These are phyloP conservation scores for Nothoprocta pentlandii DNA, from an alignment of 2,113 vertebrate genomes.

Conservation along the genomic window DNA sequence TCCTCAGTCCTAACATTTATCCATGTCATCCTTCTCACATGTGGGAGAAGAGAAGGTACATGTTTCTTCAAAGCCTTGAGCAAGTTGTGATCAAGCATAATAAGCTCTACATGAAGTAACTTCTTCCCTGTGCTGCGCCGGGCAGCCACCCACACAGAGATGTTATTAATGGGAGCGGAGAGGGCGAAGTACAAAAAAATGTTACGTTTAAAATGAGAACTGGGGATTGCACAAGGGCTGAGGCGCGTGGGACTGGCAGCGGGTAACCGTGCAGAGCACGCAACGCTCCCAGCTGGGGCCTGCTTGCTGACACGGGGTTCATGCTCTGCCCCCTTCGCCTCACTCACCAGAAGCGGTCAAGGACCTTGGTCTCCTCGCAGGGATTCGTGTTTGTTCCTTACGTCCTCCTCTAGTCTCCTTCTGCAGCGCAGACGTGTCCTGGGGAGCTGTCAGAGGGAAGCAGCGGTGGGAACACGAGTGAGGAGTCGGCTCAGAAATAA, in stretches of 20 bases:
- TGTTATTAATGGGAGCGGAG: constrained; percentile 40
- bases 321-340: not conserved
- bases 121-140: constrained; percentile 42
- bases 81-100: constrained; percentile 30
- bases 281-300: not conserved
- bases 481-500: constrained; percentile 15
- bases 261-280: constrained; percentile 17
- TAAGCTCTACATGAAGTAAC: constrained; percentile 32
- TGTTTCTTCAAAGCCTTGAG: constrained; percentile 1
- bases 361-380: not conserved
- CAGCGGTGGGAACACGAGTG: not conserved
- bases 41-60: not conserved
- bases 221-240: constrained; percentile 49
- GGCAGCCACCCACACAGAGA: constrained; percentile 40
- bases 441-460: not conserved
- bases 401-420: not conserved
- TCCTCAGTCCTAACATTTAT: not conserved
- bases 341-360: not conserved
- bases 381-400: not conserved
- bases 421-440: not conserved
- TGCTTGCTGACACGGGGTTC: not conserved
- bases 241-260: constrained; percentile 50
- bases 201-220: constrained; percentile 59
- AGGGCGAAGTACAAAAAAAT: constrained; percentile 51
- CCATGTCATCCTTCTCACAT: not conserved